These are phyloP conservation scores for Aotus griseimembra DNA, from an alignment of 2,797 vertebrate genomes.

Conservation along the genomic window DNA sequence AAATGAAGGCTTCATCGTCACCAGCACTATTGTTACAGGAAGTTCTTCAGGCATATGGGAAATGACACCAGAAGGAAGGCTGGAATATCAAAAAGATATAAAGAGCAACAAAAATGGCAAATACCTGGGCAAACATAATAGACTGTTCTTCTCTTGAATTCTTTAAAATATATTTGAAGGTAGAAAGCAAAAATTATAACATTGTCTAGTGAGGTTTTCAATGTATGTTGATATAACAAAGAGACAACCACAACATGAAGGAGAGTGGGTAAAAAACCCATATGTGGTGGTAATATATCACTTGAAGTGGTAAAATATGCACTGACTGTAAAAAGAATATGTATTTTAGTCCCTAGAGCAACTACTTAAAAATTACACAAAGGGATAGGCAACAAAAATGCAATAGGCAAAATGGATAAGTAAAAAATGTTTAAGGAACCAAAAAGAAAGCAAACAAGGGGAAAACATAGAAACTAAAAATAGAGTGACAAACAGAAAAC, in stretches of 20 bases:
- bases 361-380: conserved; percentile 21
- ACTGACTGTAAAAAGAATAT: background rate
- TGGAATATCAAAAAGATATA: background rate
- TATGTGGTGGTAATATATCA: background rate
- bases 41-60: background rate
- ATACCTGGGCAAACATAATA: background rate
- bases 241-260: background rate
- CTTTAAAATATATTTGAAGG: background rate
- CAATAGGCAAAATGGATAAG: background rate
- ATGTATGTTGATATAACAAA: background rate
- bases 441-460: background rate
- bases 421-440: background rate
- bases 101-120: background rate
- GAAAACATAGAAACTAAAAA: background rate
- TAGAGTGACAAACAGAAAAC: background rate
- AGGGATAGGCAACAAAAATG: background rate
- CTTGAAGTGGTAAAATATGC: background rate
- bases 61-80: background rate
- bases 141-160: background rate
- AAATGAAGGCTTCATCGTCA: background rate
- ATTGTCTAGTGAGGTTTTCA: background rate
- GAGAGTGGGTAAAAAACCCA: background rate
- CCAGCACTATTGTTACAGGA: background rate
- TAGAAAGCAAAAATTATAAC: background rate
- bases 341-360: background rate